Evolutionary conservation across 2,888 invertebrate genomes (phyloP).

Genomic region (Pterostichus niger): DNA sequence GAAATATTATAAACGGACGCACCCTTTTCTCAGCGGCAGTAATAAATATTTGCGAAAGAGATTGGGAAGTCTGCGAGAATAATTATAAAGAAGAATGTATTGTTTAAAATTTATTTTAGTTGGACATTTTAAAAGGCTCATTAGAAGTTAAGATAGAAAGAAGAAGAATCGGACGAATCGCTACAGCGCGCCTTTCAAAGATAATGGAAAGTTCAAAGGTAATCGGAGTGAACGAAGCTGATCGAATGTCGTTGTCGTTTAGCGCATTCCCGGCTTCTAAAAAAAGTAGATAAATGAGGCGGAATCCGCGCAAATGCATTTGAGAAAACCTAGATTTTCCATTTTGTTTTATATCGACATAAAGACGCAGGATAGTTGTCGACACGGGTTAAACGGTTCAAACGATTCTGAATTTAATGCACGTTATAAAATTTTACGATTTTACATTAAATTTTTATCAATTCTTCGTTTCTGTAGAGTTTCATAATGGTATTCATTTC

Average conservation of each 20-base stretch:
- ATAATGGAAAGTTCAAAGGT: constrained; percentile 67
- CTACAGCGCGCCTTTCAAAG: constrained; percentile 40
- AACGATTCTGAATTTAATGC: constrained; percentile 49
- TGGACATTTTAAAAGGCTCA: constrained; percentile 59
- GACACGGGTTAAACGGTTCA: constrained; percentile 59
- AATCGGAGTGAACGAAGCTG: constrained; percentile 64
- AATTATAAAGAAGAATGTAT: constrained; percentile 50
- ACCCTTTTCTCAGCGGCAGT: constrained; percentile 20
- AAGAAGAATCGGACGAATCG: constrained; percentile 37
- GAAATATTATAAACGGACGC: constrained; percentile 60
- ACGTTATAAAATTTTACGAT: constrained; percentile 57
- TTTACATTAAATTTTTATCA: constrained; percentile 47
- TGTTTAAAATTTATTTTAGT: constrained; percentile 49
- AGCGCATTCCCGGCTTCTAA: constrained; percentile 55
- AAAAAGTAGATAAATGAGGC: constrained; percentile 64
- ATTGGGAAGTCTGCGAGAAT: constrained; percentile 20
- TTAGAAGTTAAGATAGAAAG: constrained; percentile 10
- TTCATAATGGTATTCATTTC: constrained; percentile 34
- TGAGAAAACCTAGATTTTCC: constrained; percentile 55
- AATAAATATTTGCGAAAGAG: constrained; percentile 55
- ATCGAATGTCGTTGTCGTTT: constrained; percentile 65
- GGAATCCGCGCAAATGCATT: constrained; percentile 61
- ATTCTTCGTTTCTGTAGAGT: constrained; percentile 36
- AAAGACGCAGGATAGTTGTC: constrained; percentile 47
- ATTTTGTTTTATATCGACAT: constrained; percentile 60